Evolutionary conservation across 2,113 vertebrate species (phyloP), one percentile per base, ranked within the genome.

Genomic region (Gobius niger): DNA sequence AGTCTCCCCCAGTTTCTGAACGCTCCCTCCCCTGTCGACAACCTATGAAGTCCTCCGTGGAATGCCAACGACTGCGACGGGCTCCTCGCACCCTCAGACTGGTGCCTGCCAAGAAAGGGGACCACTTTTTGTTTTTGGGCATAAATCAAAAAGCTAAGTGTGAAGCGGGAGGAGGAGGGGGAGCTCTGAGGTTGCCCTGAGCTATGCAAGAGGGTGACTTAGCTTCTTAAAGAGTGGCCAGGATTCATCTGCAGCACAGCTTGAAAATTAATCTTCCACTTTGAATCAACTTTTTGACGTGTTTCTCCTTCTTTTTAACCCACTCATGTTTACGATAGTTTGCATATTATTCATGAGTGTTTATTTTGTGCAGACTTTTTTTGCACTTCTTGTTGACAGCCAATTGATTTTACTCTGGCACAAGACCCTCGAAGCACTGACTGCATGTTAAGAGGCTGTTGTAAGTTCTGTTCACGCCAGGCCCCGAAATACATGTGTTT

Each of bases 21-120:
- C 73, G 81, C 78, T 68, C 77, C 80, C 84, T 85, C 73, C 70
- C 64, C 80, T 75, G 54, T 87, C 79, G 49, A 85, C 70, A 77
- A 84, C 80, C 84, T 85, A 80, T 91, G 88, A 86, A 83, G 88
- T 82, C 84, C 81, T 83, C 73, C 60, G 60, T 81, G 78, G 82
- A 86, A 90, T 89, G 85, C 70, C 75, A 74, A 57, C 62, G 79
- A 87, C 78, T 82, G 67, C 61, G 68, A 70, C 71, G 82, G 87
- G 83, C 75, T 68, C 72, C 24, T 65, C 73, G 73, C 66, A 67
- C 84, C 71, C 74, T 76, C 71, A 73, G 63, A 82, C 65, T 16
- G 68, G 56, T 70, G 70, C 64, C 76, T 72, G 85, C 82, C 85
- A 81, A 81, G 82, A 73, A 67, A 83, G 69, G 76, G 51, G 52